Percentiles rank a stretch among this genome's conserved stretches.
These are phyloP conservation scores for Coccyzus lansbergi DNA, from an alignment of 2,797 vertebrate species.

Conservation along the genomic window DNA sequence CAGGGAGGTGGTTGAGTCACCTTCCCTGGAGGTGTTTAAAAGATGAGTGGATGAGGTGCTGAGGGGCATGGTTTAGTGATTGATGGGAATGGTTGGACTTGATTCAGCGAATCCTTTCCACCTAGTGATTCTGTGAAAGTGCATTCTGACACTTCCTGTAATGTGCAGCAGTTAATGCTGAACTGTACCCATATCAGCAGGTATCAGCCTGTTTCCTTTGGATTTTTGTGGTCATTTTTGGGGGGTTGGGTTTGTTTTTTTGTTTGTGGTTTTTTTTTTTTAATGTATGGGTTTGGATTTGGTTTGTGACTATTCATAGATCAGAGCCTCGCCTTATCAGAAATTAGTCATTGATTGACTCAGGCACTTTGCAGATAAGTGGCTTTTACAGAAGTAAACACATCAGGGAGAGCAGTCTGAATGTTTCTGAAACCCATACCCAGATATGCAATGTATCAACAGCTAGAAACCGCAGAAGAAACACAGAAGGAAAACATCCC, in stretches of 20 bases:
- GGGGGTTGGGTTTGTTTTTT: background rate
- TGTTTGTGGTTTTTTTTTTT: background rate
- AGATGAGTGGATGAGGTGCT: no score
- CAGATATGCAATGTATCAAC: background rate
- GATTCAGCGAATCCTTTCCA: no score
- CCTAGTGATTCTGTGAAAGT: no score
- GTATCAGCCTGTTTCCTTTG: background rate
- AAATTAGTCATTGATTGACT: background rate
- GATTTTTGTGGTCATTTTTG: no score
- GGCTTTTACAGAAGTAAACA: background rate
- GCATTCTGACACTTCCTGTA: background rate
- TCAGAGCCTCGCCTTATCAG: background rate
- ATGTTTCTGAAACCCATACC: background rate
- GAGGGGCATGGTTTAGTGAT: no score
- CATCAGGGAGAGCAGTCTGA: background rate
- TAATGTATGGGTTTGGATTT: background rate
- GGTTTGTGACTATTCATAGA: background rate
- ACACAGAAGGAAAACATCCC: background rate
- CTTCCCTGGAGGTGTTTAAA: no score
- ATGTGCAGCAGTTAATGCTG: accelerated
- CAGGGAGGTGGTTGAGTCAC: no score
- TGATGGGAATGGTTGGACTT: no score
- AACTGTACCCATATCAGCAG: background rate
- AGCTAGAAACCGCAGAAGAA: background rate
- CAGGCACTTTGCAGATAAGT: background rate